These are phyloP conservation scores for Mus pahari DNA, from an alignment of 2,113 vertebrate genomes.

Conservation along the genomic window DNA sequence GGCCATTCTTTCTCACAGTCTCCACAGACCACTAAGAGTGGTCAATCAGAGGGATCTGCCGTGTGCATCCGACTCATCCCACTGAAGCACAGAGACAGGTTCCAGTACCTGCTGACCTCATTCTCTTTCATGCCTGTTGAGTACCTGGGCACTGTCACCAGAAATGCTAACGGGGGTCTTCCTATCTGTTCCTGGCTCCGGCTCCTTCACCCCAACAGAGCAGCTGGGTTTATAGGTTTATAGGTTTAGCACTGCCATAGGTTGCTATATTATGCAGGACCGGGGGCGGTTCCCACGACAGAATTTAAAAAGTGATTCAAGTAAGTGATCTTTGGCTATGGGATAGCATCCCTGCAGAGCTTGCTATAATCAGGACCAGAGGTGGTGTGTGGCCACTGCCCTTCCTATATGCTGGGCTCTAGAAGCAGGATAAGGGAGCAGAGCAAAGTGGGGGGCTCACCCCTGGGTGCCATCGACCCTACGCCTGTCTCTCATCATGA, in stretches of 20 bases:
- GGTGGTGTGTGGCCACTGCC: slow-evolving; percentile 24
- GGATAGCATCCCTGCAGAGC: slow-evolving; percentile 85
- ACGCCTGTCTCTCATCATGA: background rate
- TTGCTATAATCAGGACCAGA: slow-evolving; percentile 84
- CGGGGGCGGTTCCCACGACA: slow-evolving; percentile 86
- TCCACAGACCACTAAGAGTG: background rate
- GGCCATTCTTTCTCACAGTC: background rate
- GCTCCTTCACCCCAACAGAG: slow-evolving; percentile 75
- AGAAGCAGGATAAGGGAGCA: slow-evolving; percentile 28
- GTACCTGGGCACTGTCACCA: slow-evolving; percentile 73
- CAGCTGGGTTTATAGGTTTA: slow-evolving; percentile 88
- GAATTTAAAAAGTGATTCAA: slow-evolving; percentile 91
- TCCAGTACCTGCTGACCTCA: slow-evolving; percentile 45
- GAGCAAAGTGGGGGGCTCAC: background rate
- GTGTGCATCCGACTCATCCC: background rate
- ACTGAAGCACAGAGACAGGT: slow-evolving; percentile 12
- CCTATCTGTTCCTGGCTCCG: background rate
- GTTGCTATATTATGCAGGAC: slow-evolving; percentile 86
- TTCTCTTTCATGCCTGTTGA: slow-evolving; percentile 66
- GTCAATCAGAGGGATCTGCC: background rate
- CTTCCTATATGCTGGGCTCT: slow-evolving; percentile 57
- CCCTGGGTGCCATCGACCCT: background rate
- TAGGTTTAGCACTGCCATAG: slow-evolving; percentile 87
- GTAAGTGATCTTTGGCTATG: slow-evolving; percentile 89
- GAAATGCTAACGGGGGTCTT: slow-evolving; percentile 77